Evolutionary conservation across 2,113 vertebrate genomes (phyloP).

Genomic region (Delphinapterus leucas): DNA sequence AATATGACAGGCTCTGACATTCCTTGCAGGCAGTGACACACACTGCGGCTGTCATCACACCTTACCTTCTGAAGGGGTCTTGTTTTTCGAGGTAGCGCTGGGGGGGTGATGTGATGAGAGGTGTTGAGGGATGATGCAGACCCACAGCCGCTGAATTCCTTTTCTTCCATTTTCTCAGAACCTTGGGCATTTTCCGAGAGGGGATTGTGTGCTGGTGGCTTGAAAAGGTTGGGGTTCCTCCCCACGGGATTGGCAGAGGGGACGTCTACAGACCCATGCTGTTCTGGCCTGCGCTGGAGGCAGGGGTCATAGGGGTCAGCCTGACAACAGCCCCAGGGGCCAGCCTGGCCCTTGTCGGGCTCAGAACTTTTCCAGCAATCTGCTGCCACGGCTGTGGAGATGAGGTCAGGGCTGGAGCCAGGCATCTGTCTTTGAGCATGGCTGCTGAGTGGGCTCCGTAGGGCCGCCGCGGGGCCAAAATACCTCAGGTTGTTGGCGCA

Average conservation of each 20-base stretch:
- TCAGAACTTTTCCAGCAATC: conserved; percentile 83
- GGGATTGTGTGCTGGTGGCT: conserved; percentile 79
- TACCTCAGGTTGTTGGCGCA: conserved; percentile 96
- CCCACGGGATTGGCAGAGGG: background rate
- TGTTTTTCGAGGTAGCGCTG: conserved; percentile 86
- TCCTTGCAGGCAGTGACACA: background rate
- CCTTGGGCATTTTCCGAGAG: conserved; percentile 74
- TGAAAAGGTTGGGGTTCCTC: conserved; percentile 69
- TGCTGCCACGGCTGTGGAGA: conserved; percentile 90
- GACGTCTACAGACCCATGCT: background rate
- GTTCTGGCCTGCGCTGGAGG: conserved; percentile 83
- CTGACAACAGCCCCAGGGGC: conserved; percentile 88
- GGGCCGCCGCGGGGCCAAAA: conserved; percentile 95
- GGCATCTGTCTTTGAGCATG: conserved; percentile 91
- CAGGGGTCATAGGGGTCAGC: conserved; percentile 88
- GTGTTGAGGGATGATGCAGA: conserved; percentile 73
- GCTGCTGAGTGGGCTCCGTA: conserved; percentile 95
- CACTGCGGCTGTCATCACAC: rapidly evolving
- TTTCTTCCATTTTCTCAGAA: conserved; percentile 74
- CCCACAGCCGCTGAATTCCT: conserved; percentile 62
- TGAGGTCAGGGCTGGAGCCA: conserved; percentile 93
- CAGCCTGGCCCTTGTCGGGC: conserved; percentile 57
- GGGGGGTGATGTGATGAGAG: conserved; percentile 82
- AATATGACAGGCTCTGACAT: background rate
- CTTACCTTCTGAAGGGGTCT: conserved; percentile 93